Evolutionary conservation across 2,888 invertebrate genomes (phyloP).

Genomic region (Anthrax anthrax): DNA sequence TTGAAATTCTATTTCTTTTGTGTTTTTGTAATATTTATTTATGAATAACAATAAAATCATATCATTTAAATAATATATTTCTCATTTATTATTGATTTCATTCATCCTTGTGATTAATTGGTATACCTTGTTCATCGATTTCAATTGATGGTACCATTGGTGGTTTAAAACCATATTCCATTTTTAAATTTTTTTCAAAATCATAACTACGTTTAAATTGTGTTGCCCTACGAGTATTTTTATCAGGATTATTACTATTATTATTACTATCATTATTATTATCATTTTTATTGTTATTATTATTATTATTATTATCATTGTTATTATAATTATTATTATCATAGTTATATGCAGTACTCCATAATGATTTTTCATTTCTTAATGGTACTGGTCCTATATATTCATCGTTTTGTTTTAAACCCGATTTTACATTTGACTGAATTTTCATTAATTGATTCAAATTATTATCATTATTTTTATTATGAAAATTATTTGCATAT

Average conservation of each 20-base stretch:
- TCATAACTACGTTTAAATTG: slow-evolving; percentile 37
- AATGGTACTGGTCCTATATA: slow-evolving; percentile 42
- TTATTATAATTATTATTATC: slow-evolving; percentile 8
- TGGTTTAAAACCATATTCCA: slow-evolving; percentile 74
- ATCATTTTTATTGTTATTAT: background rate
- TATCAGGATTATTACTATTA: slow-evolving; percentile 19
- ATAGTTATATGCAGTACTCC: slow-evolving; percentile 6
- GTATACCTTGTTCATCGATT: slow-evolving; percentile 58
- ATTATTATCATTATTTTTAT: too few species aligned
- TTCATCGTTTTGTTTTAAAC: slow-evolving; percentile 10
- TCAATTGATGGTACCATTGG: slow-evolving; percentile 67
- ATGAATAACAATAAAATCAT: too few species aligned
- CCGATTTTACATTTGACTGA: background rate
- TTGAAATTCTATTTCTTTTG: background rate
- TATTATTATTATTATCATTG: slow-evolving; percentile 10
- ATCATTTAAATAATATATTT: background rate
- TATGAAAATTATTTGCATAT: too few species aligned
- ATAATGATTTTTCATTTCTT: slow-evolving; percentile 17
- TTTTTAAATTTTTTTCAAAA: slow-evolving; percentile 48
- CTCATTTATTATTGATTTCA: background rate
- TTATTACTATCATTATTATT: slow-evolving; percentile 1
- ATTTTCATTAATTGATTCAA: too few species aligned
- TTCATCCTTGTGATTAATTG: slow-evolving; percentile 31
- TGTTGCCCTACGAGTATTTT: slow-evolving; percentile 35
- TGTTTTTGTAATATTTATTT: background rate